Evolutionary conservation across 1,140 invertebrate species (phyloP).

Genomic region (Drepana arcuata): DNA sequence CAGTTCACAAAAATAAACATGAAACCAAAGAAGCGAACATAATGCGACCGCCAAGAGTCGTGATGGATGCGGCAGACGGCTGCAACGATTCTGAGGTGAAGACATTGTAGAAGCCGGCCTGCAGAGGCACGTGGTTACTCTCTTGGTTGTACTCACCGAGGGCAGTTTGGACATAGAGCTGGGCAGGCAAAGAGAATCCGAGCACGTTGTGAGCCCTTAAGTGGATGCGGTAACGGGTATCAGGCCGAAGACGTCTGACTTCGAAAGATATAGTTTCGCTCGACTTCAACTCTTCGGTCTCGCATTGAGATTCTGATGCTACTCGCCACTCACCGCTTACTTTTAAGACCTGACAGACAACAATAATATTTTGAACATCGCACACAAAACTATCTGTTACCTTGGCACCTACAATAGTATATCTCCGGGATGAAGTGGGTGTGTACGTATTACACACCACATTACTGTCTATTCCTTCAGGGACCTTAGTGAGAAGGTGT

Average conservation of each 20-base stretch:
- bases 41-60: constrained; percentile 28
- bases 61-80: constrained; percentile 25
- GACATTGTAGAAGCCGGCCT: constrained; percentile 67
- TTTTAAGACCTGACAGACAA: constrained; percentile 70
- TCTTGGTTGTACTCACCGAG: constrained; percentile 81
- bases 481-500: too few relatives aligned
- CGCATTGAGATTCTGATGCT: constrained; percentile 73
- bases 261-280: constrained; percentile 76
- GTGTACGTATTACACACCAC: too few relatives aligned
- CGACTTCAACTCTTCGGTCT: constrained; percentile 70
- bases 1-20: constrained; percentile 37
- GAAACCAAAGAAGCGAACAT: constrained; percentile 27
- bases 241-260: constrained; percentile 78
- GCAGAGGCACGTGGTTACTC: constrained; percentile 52
- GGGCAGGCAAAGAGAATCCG: constrained; percentile 82
- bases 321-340: constrained; percentile 76
- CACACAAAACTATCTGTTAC: too few relatives aligned
- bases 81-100: constrained; percentile 44
- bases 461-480: too few relatives aligned
- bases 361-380: too few relatives aligned
- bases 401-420: too few relatives aligned
- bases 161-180: constrained; percentile 85
- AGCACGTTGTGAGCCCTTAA: constrained; percentile 88
- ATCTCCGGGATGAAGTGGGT: too few relatives aligned
- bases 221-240: constrained; percentile 87